Conservation (phyloP, 2,113 vertebrate species). For the Epinephelus fuscoguttatus region DNA sequence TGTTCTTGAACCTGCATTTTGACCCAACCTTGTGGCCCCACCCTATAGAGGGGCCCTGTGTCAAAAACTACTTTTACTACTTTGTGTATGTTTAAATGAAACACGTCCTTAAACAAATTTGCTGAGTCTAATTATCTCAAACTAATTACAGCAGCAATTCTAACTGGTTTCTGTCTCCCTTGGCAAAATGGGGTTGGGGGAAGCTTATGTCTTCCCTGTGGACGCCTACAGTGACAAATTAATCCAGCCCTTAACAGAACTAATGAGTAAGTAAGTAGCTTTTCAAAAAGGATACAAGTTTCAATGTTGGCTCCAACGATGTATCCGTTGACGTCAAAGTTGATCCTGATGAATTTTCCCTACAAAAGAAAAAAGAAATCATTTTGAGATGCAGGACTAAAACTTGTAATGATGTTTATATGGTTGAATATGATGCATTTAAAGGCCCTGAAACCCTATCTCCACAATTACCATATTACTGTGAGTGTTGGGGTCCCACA, state of each 20-base stretch:
- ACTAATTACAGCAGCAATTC: neutral
- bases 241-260: neutral
- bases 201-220: too few species aligned
- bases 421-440: neutral
- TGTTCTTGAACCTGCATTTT: neutral
- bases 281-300: constrained; percentile 91
- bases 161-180: neutral
- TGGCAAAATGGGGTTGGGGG: neutral
- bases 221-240: neutral
- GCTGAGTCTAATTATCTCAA: neutral
- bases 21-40: neutral
- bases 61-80: neutral
- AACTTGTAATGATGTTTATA: neutral
- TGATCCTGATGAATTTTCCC: constrained; percentile 99
- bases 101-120: neutral
- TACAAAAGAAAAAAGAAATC: constrained; percentile 56
- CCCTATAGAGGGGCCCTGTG: neutral
- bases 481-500: too few species aligned
- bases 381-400: neutral
- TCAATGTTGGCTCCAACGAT: constrained; percentile 99
- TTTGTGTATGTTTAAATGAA: neutral
- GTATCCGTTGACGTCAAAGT: constrained; percentile 98
- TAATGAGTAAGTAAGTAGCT: neutral
- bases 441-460: neutral
- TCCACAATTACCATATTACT: neutral